A percentile compares a stretch with the other conserved stretches of the same genome.
Evolutionary conservation across 2,113 vertebrate species (phyloP).

Genomic region (Periophthalmodon schlosseri): DNA sequence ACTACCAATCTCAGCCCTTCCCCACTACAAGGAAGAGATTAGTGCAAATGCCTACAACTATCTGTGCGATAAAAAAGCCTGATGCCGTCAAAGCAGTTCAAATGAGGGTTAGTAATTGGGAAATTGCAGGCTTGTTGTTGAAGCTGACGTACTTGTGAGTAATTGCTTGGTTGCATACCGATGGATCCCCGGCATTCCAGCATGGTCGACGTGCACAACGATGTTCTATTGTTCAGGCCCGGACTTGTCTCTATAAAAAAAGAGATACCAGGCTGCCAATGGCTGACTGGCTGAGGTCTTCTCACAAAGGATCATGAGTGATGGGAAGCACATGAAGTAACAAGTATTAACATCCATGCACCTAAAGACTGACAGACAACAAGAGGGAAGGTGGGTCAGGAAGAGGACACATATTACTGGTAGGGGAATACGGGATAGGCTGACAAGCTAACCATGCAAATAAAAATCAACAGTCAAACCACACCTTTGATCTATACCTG

Average conservation of each 20-base stretch:
- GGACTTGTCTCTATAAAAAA: conserved; percentile 65
- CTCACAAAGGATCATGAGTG: conserved; percentile 35
- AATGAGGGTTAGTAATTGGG: conserved; percentile 42
- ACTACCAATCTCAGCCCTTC: not conserved
- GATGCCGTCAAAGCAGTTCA: conserved; percentile 44
- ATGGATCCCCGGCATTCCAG: conserved; percentile 65
- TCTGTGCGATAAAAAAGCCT: conserved; percentile 6
- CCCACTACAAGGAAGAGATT: conserved; percentile 18
- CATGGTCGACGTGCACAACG: conserved; percentile 61
- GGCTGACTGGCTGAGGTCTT: conserved; percentile 34
- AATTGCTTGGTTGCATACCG: conserved; percentile 69
- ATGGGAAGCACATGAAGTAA: conserved; percentile 52
- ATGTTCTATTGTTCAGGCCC: conserved; percentile 68
- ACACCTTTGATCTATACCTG: not conserved
- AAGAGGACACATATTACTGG: not conserved
- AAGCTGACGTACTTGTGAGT: conserved; percentile 67
- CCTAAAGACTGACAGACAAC: conserved; percentile 6
- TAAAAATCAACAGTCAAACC: not conserved
- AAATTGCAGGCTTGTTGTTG: conserved; percentile 51
- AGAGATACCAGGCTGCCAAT: conserved; percentile 59
- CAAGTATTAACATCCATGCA: conserved; percentile 46
- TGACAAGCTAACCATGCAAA: not conserved
- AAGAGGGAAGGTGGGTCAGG: not conserved
- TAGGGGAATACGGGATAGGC: not conserved
- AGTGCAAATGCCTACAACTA: conserved; percentile 24